Percentiles rank a stretch among this genome's conserved stretches.
Evolutionary conservation across 2,113 vertebrate species (phyloP).

Genomic region (Choloepus hoffmanni): DNA sequence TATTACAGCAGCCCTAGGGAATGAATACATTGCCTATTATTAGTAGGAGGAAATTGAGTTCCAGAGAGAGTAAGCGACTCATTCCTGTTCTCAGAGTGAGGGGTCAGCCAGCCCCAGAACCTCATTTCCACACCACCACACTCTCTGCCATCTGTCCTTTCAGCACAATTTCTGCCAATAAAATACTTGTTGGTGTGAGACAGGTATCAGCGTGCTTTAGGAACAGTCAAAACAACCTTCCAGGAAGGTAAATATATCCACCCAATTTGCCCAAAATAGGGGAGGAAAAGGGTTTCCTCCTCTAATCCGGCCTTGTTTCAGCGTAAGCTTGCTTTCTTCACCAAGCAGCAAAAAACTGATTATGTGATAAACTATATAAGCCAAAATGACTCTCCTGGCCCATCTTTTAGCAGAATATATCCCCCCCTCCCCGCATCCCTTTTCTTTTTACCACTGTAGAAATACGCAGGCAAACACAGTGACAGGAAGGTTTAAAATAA

Average conservation of each 20-base stretch:
- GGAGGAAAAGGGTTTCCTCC: background rate
- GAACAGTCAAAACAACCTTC: background rate
- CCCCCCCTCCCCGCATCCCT: background rate
- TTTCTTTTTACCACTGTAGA: background rate
- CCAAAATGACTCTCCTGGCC: background rate
- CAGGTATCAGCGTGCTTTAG: background rate
- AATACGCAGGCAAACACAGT: background rate
- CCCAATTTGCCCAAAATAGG: background rate
- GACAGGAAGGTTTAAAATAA: background rate
- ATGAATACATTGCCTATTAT: background rate
- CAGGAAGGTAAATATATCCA: background rate
- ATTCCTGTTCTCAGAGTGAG: background rate
- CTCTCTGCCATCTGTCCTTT: background rate
- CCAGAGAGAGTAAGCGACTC: background rate
- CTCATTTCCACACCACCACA: background rate
- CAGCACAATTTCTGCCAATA: background rate
- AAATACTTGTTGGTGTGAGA: background rate
- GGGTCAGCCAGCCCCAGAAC: background rate
- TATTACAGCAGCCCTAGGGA: too few relatives aligned
- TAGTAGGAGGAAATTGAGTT: background rate
- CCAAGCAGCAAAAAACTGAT: background rate
- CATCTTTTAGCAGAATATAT: background rate
- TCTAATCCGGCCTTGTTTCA: background rate
- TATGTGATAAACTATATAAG: background rate
- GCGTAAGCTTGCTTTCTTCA: background rate